Evolutionary conservation across 1,140 invertebrate species (phyloP).

Genomic region (Ctenoplectra terminalis): DNA sequence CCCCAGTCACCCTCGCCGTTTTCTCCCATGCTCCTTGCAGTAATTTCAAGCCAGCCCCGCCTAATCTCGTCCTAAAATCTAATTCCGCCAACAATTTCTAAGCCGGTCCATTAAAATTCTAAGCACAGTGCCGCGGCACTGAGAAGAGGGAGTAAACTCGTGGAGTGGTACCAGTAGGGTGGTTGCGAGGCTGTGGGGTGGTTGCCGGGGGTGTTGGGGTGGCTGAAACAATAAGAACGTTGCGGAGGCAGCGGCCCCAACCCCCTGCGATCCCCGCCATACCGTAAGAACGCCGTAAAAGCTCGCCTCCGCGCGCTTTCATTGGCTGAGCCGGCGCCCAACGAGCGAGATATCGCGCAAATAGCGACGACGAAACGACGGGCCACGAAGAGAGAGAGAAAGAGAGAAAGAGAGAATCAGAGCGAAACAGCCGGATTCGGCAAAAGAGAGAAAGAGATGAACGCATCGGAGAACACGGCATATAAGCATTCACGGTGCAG

Average conservation of each 20-base stretch:
- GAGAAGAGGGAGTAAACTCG: slow-evolving; percentile 64
- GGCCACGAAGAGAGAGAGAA: slow-evolving; percentile 49
- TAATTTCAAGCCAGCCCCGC: slow-evolving; percentile 72
- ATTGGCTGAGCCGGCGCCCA: slow-evolving; percentile 81
- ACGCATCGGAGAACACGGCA: slow-evolving; percentile 48
- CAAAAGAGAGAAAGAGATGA: slow-evolving; percentile 50
- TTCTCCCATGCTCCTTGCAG: slow-evolving; percentile 59
- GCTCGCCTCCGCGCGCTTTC: slow-evolving; percentile 81
- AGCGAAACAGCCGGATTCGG: slow-evolving; percentile 51
- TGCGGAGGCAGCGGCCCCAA: slow-evolving; percentile 77
- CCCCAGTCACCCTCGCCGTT: slow-evolving; percentile 54
- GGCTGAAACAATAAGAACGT: slow-evolving; percentile 76
- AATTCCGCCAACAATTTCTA: slow-evolving; percentile 84
- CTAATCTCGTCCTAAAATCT: slow-evolving; percentile 84
- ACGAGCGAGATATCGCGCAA: slow-evolving; percentile 81
- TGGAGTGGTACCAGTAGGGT: slow-evolving; percentile 53
- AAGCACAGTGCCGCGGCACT: slow-evolving; percentile 78
- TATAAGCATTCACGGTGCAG: slow-evolving; percentile 71
- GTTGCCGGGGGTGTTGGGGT: slow-evolving; percentile 62
- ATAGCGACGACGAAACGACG: slow-evolving; percentile 76
- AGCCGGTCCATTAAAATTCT: slow-evolving; percentile 84
- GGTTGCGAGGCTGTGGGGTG: slow-evolving; percentile 55
- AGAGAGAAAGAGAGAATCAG: slow-evolving; percentile 25
- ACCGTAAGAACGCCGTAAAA: slow-evolving; percentile 83
- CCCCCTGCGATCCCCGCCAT: slow-evolving; percentile 68